A percentile compares a stretch with the other conserved stretches of the same genome.
Evolutionary conservation across 2,113 vertebrate species (phyloP).

Genomic region (Chlorodrepanis virens): DNA sequence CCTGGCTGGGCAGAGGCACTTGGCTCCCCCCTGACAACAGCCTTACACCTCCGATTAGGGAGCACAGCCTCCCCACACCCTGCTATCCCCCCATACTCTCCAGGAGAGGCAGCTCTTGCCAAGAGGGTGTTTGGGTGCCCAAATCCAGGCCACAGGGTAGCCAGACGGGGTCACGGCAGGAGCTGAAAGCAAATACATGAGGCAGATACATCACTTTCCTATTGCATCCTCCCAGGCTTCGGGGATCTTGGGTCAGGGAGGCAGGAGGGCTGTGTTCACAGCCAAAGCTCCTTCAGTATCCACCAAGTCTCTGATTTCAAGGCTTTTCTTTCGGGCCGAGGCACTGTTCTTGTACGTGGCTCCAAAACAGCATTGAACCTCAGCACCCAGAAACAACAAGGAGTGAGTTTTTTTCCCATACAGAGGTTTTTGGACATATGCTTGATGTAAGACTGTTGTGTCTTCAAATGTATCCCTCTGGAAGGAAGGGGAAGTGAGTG

Average conservation of each 20-base stretch:
- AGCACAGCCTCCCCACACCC: background rate
- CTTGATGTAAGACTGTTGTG: background rate
- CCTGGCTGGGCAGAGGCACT: slow-evolving; percentile 22
- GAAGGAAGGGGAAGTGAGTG: background rate
- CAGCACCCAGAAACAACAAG: background rate
- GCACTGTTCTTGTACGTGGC: background rate
- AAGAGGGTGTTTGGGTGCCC: background rate
- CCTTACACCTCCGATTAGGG: slow-evolving; percentile 39
- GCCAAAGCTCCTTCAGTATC: background rate
- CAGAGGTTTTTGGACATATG: background rate
- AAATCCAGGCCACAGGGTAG: background rate
- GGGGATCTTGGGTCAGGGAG: accelerated
- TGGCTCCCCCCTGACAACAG: slow-evolving; percentile 23
- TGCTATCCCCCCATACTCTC: background rate
- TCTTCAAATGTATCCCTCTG: background rate
- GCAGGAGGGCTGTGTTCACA: background rate
- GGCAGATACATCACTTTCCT: background rate
- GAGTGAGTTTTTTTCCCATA: background rate
- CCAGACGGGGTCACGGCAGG: accelerated
- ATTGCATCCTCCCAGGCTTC: background rate
- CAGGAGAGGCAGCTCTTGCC: background rate
- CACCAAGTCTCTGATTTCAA: background rate
- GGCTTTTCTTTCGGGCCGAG: background rate
- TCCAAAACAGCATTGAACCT: background rate
- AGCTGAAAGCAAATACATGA: background rate